phyloP scores from a whole-genome alignment of 2,113 vertebrate genomes.

The Catharus fuscescens region DNA sequence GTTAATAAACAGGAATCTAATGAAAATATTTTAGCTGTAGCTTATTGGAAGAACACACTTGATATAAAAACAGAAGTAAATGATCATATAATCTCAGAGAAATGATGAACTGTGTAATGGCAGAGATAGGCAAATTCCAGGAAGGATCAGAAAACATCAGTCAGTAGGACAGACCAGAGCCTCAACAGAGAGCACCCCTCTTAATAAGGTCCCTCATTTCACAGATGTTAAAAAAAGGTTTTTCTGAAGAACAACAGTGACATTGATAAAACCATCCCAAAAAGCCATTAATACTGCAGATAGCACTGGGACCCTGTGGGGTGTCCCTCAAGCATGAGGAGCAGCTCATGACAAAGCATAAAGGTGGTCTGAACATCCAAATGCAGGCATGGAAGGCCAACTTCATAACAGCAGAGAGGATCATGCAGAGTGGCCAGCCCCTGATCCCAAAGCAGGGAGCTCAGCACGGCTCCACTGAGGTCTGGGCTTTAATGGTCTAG shows the following conservation, averaged over 20 bases:
- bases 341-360: not conserved
- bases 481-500: not conserved
- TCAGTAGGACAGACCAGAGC: not conserved
- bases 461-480: accelerated
- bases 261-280: not conserved
- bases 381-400: not conserved
- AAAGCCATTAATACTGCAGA: not conserved
- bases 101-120: not conserved
- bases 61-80: not conserved
- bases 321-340: not conserved
- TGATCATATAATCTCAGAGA: not conserved
- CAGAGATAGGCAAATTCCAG: not conserved
- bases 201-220: not conserved
- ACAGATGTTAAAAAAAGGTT: not conserved
- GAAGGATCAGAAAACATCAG: not conserved
- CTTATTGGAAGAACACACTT: not conserved
- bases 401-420: not conserved
- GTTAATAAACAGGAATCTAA: not conserved
- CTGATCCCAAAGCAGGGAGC: not conserved
- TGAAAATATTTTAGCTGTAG: not conserved
- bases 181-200: not conserved
- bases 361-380: not conserved
- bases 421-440: not conserved
- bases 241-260: not conserved
- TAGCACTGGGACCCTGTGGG: not conserved